These are phyloP conservation scores for Trachelus stipa DNA, from an alignment of 2,888 invertebrate genomes.

Conservation along the genomic window DNA sequence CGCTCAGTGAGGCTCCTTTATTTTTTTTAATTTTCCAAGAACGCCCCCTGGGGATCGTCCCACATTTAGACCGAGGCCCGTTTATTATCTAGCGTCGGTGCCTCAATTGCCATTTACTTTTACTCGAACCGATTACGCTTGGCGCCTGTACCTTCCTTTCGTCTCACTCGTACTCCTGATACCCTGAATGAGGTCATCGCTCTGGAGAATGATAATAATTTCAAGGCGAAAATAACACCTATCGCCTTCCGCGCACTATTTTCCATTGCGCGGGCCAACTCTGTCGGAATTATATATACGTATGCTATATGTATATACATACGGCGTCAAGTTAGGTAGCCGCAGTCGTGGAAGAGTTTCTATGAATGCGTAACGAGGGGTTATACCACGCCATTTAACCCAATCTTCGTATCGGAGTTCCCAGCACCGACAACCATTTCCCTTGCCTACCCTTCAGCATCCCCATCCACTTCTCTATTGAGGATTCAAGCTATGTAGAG, in stretches of 20 bases:
- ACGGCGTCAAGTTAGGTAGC: constrained; percentile 40
- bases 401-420: constrained; percentile 64
- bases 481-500: neutral
- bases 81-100: neutral
- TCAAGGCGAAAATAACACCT: neutral
- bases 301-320: neutral
- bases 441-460: neutral
- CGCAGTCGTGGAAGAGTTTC: constrained; percentile 55
- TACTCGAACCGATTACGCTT: neutral
- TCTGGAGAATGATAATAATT: neutral
- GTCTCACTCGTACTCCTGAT: neutral
- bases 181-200: neutral
- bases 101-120: constrained; percentile 5
- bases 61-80: neutral
- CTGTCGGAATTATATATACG: neutral
- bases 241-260: neutral
- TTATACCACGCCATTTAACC: constrained; percentile 67
- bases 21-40: constrained; percentile 5
- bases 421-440: neutral
- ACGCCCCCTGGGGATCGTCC: neutral
- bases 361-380: constrained; percentile 67
- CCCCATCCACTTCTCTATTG: neutral
- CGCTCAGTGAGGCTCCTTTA: neutral
- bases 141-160: neutral
- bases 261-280: neutral